Evolutionary conservation across 2,797 vertebrate genomes (phyloP).

Genomic region (Chloroceryle amazona): DNA sequence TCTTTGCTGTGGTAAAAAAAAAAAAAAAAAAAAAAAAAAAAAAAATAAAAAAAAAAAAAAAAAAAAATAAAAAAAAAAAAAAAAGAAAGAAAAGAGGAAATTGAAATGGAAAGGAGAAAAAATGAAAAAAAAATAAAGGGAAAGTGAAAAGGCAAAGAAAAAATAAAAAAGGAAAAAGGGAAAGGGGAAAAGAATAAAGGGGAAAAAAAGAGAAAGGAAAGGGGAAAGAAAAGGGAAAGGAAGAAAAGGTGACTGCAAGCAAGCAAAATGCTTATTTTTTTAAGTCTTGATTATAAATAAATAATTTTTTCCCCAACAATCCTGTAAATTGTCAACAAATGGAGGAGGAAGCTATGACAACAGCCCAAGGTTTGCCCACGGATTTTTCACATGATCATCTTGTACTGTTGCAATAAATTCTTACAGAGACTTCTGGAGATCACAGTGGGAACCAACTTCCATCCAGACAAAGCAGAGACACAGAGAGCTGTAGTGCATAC

Average conservation of each 20-base stretch:
- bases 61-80: rapidly evolving
- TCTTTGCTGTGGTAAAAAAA: not conserved
- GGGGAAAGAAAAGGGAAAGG: rapidly evolving
- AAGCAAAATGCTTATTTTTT: not conserved
- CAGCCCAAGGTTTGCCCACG: not conserved
- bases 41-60: not conserved
- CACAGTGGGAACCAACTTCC: not conserved
- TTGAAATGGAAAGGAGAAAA: not conserved
- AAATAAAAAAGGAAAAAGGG: not conserved
- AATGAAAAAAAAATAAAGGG: rapidly evolving
- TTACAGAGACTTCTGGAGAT: not conserved
- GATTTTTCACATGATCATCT: not conserved
- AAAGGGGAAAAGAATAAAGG: not conserved
- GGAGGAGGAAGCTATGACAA: not conserved
- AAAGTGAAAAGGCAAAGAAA: rapidly evolving
- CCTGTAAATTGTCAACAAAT: not conserved
- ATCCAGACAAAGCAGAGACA: not conserved
- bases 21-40: not conserved
- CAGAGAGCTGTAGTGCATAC: not conserved
- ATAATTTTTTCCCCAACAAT: not conserved
- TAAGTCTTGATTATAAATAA: not conserved
- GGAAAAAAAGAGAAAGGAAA: rapidly evolving
- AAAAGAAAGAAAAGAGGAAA: not conserved
- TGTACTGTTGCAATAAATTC: not conserved
- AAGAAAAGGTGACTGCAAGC: not conserved